A percentile compares a stretch with the other conserved stretches of the same genome.
phyloP scores from a whole-genome alignment of 2,113 vertebrate genomes.

The Coryphaenoides rupestris region DNA sequence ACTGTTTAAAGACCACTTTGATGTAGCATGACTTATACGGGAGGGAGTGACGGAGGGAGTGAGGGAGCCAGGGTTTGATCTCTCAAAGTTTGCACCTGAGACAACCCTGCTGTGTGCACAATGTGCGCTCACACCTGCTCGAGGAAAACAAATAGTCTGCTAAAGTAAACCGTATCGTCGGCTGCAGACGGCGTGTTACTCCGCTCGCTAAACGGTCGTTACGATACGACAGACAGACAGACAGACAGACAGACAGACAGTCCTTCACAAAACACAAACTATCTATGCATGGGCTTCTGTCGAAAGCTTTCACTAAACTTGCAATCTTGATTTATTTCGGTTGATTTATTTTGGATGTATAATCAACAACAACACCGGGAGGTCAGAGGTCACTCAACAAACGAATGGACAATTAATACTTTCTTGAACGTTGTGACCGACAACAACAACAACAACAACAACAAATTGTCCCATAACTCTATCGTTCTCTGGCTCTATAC shows the following conservation, averaged over 20 bases:
- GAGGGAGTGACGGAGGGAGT: too few relatives aligned
- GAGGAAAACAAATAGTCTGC: too few relatives aligned
- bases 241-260: background rate
- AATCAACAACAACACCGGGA: background rate
- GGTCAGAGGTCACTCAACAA: background rate
- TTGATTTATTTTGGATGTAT: background rate
- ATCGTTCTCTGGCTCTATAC: too few relatives aligned
- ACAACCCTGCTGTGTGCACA: too few relatives aligned
- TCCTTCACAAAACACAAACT: background rate
- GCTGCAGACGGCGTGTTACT: too few relatives aligned
- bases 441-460: background rate
- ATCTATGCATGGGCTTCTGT: background rate
- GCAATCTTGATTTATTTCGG: too few relatives aligned
- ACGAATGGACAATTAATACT: background rate
- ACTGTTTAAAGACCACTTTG: too few relatives aligned
- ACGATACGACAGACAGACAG: background rate
- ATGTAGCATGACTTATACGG: too few relatives aligned
- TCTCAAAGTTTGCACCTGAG: background rate
- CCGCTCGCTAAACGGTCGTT: too few relatives aligned
- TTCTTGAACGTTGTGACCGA: background rate
- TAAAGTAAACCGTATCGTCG: too few relatives aligned
- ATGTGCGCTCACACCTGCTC: too few relatives aligned
- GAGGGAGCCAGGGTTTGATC: too few relatives aligned
- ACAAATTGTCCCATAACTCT: slow-evolving; percentile 31
- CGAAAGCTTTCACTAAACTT: background rate